Base-by-base conservation (phyloP, 2,888 invertebrate genomes). In the Drosophila birchii region DNA sequence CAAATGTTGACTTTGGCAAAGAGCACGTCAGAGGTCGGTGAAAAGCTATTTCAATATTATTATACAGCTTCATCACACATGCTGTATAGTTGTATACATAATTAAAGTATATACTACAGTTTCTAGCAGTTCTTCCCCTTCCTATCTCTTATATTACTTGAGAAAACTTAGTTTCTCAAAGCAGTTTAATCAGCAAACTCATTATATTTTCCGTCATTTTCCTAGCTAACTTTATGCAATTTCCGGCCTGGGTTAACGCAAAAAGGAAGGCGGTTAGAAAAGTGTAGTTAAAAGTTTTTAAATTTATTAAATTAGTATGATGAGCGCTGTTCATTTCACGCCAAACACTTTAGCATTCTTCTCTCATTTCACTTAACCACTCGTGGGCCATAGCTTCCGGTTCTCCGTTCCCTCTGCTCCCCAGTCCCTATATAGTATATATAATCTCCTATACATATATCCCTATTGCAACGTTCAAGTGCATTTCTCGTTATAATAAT, bases 241-340 rank as follows among this genome's bases (percentile, higher is more conserved):
- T 20, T 32, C n/a, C 44, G 6, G 8, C 12, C 49, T 34, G 36
- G 18, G 44, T 36, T 18, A 18, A 26, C 39, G 20, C 18, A 63
- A 49, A 61, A 43, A 49, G 18, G 36, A 34, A 14, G 41, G 23
- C 18, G 29, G 14, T 16, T 36, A 29, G 20, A 53, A n/a, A 38
- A 38, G 18, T 45, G 20, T 7, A 45, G 29, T 43, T 36, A 64
- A 51, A 84, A 87, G 81, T 87, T 82, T 81, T 71, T 79, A 79
- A 84, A 81, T 84, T 84, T 79, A 87, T 84, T 81, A 79, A 82
- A 82, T 82, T 85, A 81, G 85, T 64, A 75, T 77, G 84, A 84
- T 81, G 73, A 78, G 75, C 68, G 70, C 7, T 69, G 68, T 57
- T 74, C 59, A 62, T 63, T 81, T 82, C 57, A 38, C 69, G 55